Percentiles rank a stretch among this genome's conserved stretches.
These are phyloP conservation scores for Muscidifurax raptorellus DNA, from an alignment of 1,140 invertebrate species.

Conservation along the genomic window DNA sequence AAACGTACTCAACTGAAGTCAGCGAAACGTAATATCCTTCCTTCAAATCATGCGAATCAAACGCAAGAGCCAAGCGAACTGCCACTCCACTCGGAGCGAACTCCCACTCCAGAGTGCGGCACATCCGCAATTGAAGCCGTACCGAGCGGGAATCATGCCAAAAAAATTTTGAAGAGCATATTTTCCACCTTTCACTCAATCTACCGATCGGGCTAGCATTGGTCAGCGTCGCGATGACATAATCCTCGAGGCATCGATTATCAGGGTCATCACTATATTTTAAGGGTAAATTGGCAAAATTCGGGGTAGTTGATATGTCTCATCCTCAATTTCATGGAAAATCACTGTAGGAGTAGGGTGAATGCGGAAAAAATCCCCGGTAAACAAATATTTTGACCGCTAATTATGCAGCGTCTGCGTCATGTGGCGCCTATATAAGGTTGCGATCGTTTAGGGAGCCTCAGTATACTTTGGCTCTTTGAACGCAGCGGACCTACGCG, in stretches of 20 bases:
- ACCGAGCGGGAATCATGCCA: not conserved
- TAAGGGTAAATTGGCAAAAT: not conserved
- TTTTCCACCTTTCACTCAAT: constrained; percentile 3
- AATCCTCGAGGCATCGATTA: not conserved
- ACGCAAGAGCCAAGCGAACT: not conserved
- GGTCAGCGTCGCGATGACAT: not conserved
- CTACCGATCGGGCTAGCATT: not conserved
- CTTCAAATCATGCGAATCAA: too few relatives aligned
- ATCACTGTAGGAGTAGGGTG: constrained; percentile 6
- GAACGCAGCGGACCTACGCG: constrained; percentile 28
- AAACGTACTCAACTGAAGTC: too few relatives aligned
- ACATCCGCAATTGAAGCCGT: not conserved
- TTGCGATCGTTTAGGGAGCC: constrained; percentile 43
- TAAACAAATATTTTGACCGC: constrained; percentile 40
- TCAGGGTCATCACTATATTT: not conserved
- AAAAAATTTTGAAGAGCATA: constrained; percentile 11
- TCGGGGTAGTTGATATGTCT: not conserved
- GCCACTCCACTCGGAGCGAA: not conserved
- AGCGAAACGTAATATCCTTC: too few relatives aligned
- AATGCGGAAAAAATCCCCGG: constrained; percentile 16
- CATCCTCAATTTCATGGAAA: not conserved
- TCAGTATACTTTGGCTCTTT: constrained; percentile 33
- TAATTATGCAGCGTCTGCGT: constrained; percentile 38
- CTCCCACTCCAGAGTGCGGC: not conserved
- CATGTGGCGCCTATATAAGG: constrained; percentile 47